Conservation (phyloP, 2,113 vertebrate genomes). For the Cephalopholis sonnerati region DNA sequence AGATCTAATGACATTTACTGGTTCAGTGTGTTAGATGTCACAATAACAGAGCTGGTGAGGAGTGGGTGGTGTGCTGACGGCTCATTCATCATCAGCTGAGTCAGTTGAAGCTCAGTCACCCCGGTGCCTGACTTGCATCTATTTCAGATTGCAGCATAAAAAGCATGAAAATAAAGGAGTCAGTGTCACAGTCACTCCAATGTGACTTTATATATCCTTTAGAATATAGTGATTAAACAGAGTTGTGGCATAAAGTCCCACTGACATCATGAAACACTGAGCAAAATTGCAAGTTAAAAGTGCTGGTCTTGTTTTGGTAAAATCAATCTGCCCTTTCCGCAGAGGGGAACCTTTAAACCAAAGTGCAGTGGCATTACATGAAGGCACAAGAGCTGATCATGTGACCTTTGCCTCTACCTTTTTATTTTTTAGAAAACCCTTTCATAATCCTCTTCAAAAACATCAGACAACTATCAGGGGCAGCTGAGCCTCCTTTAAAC, state of each 20-base stretch:
- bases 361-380: slow-evolving; percentile 15
- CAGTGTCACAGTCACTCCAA: background rate
- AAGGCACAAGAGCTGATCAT: background rate
- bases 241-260: too few relatives aligned
- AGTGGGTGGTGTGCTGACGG: slow-evolving; percentile 31
- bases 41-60: slow-evolving; percentile 28
- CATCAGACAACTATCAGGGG: background rate
- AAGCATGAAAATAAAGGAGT: background rate
- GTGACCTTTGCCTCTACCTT: slow-evolving; percentile 17
- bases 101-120: slow-evolving; percentile 31
- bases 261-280: background rate
- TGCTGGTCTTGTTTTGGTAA: background rate
- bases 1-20: slow-evolving; percentile 24
- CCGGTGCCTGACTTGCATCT: background rate
- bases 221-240: background rate
- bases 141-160: slow-evolving; percentile 6
- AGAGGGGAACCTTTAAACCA: background rate
- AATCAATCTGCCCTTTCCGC: slow-evolving; percentile 5
- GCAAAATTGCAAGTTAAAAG: background rate
- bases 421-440: slow-evolving; percentile 5
- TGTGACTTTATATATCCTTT: background rate
- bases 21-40: slow-evolving; percentile 42
- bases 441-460: slow-evolving; percentile 38
- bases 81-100: slow-evolving; percentile 51
- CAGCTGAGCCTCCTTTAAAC: background rate